Base-by-base conservation (phyloP, 2,113 vertebrate species). In the Grantiella picta region DNA sequence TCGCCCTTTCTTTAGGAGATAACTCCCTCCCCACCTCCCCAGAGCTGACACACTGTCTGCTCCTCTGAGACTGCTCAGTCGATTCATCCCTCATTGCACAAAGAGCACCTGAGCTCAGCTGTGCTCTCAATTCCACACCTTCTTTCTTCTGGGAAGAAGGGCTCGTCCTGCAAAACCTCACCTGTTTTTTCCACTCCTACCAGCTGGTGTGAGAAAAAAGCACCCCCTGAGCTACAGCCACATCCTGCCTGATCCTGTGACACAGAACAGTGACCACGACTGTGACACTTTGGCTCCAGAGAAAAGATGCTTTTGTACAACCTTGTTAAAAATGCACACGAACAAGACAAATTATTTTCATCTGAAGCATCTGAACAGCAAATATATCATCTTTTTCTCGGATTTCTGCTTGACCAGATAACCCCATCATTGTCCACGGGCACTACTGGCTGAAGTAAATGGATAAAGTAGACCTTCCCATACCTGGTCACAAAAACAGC, bases 401-500 rank as follows among this genome's bases (percentile, higher is more conserved):
- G 5, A 82, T 57, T 69, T 42, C 57, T 69, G 54, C 40, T 42
- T 18, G 18, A 79, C 33, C 49, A 65, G 40, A 23, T 3, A 90
- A 86, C 16, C 49, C 42, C 56, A 72, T 10, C 40, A n/a, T 0
- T 56, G 35, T 22, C 49, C 19, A 24, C 6, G 15, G 69, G 60
- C 33, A 71, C 33, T 56, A 89, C 0, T 56, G 73, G 53, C 16
- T 78, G 36, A 64, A 79, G 12, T 4, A 27, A 73, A 90, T 4
- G 11, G 31, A 69, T 22, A 63, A 87, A 52, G 19, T 47, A 33
- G 35, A 81, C 11, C 25, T 61, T 38, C 60, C 60, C 42, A 45
- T 97, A 99, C 99, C 99, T 99, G 96, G 99, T 99, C 85, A 99
- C 99, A 47, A 99, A 98, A 25, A 99, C 99, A 54, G 99, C 99